Base-by-base conservation (phyloP, 92 coral and sea anemone genomes). In the Isaurus tuberculatus region DNA sequence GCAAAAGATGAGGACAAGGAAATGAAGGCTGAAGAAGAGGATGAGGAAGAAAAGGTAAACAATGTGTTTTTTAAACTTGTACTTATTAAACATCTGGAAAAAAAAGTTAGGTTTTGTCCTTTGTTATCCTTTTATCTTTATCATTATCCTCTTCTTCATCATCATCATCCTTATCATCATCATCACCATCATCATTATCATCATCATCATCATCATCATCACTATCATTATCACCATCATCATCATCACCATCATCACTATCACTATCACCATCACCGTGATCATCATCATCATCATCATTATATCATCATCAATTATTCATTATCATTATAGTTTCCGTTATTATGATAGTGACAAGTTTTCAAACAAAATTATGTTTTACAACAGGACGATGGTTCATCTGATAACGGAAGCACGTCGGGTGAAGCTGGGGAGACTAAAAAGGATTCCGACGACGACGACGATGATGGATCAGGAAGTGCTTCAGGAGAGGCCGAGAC, bases 41-140 rank as follows among this genome's bases (percentile, higher is more conserved):
- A 79, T 34, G 93, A 87, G 5, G 89, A 91, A 15, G 69, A 75
- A 19, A 85, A 87, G 79, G 90, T 88, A 74, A 86, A n/a, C n/a
- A n/a, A 31, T 0, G 16, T 15, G 42, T 30, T 42, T 8, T 71
- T 30, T 31, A 20, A 23, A 13, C 43, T 16, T 19, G 25, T 49
- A 4, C 19, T 49, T 2, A 49, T 49, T 1, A 55, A 19, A 7
- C 25, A 55, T 3, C 5, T 19, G 0, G 26, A 55, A 19, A 55
- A 1, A n/a, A 40, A 40, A 49, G 15, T 0, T 49, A 49, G 46
- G 9, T 4, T 40, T 4, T 40, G 9, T 40, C 46, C 4, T 40
- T 11, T 5, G 8, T 11, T 5, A 5, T 40, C 5, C 11, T 11
- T 5, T 40, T 11, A 40, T 40, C 46, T 5, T 40, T 11, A 40